Base-by-base conservation (phyloP, 1,140 invertebrate species). In the Coelopa frigida region DNA sequence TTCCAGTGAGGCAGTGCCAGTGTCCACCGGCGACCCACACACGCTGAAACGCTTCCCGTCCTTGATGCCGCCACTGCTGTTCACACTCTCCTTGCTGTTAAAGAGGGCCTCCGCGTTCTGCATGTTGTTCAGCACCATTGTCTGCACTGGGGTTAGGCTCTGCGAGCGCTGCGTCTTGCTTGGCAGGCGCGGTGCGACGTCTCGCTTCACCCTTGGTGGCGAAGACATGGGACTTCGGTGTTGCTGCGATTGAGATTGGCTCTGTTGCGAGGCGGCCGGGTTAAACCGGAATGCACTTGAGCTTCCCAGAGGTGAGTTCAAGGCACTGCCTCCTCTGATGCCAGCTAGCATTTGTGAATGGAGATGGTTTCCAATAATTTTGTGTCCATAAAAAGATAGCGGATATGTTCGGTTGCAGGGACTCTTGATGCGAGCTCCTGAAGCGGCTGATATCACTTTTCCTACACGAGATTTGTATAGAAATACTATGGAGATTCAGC, bases 361-460 rank as follows among this genome's bases (percentile, higher is more conserved):
- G 17, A 66, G 51, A 29, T 60, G 61, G 50, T 65, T 65, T 5
- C 58, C 67, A 20, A 70, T 61, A 37, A 68, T 69, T 46, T 69
- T 69, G 44, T 66, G 67, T 29, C 66, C 67, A 39, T 70, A 70
- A 20, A 66, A 70, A 17, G 67, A 70, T 6, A 87, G 62, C 0
- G 83, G 83, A 66, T 79, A 80, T 48, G 77, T 73, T 22, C 88
- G 74, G 55, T 87, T 85, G 23, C 79, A 77, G 3, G 90, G 89
- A 50, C 77, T 79, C 42, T 79, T 78, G 35, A 98, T 92, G 33
- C 87, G 76, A 0, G 91, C 92, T 2, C 89, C 89, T 10, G 91
- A 94, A 0, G 84, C 82, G 12, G 80, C 77, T 0, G 92, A 94
- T 55, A 97, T 89, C 1, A 89, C 82, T 62, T 81, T 80, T 20